A percentile compares a stretch with the other conserved stretches of the same genome.
Evolutionary conservation across 1,140 invertebrate species (phyloP).

Genomic region (Periplaneta americana): DNA sequence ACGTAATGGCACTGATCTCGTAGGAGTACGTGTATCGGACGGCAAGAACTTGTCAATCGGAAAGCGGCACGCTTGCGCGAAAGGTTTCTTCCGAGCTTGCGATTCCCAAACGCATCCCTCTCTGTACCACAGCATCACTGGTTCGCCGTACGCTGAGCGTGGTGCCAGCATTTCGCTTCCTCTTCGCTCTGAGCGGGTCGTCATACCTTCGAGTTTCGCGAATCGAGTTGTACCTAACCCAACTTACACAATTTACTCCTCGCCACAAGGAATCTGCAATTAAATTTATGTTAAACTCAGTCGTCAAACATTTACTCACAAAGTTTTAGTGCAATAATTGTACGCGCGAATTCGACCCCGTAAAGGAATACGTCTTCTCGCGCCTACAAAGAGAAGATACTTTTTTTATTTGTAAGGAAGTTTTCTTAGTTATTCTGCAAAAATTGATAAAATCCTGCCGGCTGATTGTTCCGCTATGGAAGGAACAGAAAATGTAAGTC

Average conservation of each 20-base stretch:
- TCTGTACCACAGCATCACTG: background rate
- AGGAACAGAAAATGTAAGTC: background rate
- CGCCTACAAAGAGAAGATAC: no score
- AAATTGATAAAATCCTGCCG: background rate
- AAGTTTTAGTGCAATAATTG: no score
- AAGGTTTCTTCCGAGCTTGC: background rate
- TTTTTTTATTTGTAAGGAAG: no score
- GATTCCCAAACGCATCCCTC: background rate
- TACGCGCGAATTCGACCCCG: no score
- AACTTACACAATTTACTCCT: background rate
- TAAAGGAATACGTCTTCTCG: background rate
- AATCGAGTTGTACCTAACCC: background rate
- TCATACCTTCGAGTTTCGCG: background rate
- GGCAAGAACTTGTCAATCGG: no score
- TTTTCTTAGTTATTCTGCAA: background rate
- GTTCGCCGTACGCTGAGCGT: background rate
- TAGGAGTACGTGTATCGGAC: no score
- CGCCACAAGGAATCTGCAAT: background rate
- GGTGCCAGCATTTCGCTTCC: background rate
- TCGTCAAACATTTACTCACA: no score
- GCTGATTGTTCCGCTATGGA: background rate
- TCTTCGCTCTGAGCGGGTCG: no score
- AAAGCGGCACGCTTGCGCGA: background rate
- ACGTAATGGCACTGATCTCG: no score
- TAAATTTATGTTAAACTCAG: background rate